phyloP scores from a whole-genome alignment of 2,797 vertebrate species.

The Peromyscus aztecus region DNA sequence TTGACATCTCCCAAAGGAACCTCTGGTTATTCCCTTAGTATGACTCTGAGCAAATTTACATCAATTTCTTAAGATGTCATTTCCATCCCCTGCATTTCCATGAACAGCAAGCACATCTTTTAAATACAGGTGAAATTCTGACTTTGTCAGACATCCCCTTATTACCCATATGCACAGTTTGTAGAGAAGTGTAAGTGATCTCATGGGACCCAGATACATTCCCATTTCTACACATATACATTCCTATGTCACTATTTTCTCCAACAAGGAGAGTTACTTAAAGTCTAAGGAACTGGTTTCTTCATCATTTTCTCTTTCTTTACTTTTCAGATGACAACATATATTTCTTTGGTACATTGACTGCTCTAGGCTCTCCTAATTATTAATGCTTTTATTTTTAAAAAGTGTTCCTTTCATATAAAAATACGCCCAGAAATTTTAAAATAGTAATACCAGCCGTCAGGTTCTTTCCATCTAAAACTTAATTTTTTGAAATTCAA shows the following conservation, averaged over 20 bases:
- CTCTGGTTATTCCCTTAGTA: neutral
- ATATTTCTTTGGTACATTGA: neutral
- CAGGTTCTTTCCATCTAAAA: neutral
- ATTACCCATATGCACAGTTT: neutral
- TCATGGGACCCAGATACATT: neutral
- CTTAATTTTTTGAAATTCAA: neutral
- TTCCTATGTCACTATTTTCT: neutral
- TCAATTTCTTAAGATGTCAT: neutral
- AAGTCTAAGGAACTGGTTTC: neutral
- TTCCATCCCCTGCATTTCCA: neutral
- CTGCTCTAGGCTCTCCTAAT: neutral
- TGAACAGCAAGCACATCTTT: neutral
- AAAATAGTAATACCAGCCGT: neutral
- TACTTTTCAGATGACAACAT: neutral
- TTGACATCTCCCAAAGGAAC: neutral
- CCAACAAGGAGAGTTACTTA: neutral
- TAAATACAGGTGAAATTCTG: neutral
- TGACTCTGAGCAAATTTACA: neutral
- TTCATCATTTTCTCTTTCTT: neutral
- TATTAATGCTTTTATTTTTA: neutral
- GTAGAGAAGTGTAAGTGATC: neutral
- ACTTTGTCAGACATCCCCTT: neutral
- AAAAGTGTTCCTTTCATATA: conserved; percentile 1
- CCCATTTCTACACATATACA: neutral
- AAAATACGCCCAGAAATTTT: neutral